Conservation (phyloP, 2,888 invertebrate genomes). For the Xestobium rufovillosum region DNA sequence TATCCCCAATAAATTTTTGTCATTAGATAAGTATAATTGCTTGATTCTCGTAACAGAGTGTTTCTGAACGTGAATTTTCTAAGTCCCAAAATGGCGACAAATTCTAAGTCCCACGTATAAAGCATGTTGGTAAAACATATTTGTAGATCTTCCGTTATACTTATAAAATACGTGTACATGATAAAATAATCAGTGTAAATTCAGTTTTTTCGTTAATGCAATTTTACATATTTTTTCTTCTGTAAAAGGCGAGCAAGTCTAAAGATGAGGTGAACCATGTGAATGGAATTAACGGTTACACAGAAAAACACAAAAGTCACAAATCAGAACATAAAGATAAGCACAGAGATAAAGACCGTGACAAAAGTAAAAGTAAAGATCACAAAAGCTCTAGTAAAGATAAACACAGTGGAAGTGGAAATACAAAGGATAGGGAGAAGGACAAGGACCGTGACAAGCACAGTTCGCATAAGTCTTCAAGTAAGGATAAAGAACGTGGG, state of each 20-base stretch:
- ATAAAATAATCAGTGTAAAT: too few relatives aligned
- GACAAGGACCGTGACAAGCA: too few relatives aligned
- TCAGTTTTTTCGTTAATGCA: too few relatives aligned
- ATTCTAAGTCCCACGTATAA: conserved; percentile 56
- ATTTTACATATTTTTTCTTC: too few relatives aligned
- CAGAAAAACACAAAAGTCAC: conserved; percentile 48
- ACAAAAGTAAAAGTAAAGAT: conserved; percentile 48
- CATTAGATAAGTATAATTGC: conserved; percentile 19
- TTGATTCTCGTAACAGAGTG: conserved; percentile 49
- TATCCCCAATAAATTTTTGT: conserved; percentile 1
- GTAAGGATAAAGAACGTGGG: conserved; percentile 43
- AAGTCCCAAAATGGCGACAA: conserved; percentile 88
- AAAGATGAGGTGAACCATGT: conserved; percentile 49
- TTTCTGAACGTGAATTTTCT: conserved; percentile 52
- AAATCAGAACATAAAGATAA: conserved; percentile 58
- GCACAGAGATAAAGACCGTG: conserved; percentile 59
- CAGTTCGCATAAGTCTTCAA: conserved; percentile 44
- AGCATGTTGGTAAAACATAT: too few relatives aligned
- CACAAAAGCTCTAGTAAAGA: conserved; percentile 56
- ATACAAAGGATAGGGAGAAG: conserved; percentile 36
- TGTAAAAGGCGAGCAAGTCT: too few relatives aligned
- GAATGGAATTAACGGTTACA: conserved; percentile 76
- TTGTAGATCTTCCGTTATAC: too few relatives aligned
- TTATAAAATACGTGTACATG: too few relatives aligned
- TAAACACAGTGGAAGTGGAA: conserved; percentile 35